Base-by-base conservation (phyloP, 2,113 vertebrate species). In the Vidua chalybeata region DNA sequence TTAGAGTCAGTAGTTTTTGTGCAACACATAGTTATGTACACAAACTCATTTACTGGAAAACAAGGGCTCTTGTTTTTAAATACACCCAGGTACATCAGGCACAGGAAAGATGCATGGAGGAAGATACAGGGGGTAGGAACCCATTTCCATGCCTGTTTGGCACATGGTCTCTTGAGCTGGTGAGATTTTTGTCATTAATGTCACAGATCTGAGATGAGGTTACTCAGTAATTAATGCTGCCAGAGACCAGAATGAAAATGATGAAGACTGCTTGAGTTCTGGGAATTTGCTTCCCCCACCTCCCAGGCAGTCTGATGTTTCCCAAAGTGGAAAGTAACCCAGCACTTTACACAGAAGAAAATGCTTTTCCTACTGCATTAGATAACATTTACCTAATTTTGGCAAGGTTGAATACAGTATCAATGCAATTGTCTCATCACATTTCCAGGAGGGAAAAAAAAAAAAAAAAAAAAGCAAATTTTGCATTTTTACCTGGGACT, bases 11-110 rank as follows among this genome's bases (percentile, higher is more conserved):
- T 88, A 84, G 37, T 54, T 86, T 62, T 80, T 94, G 90, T 84
- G 82, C 31, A 94, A 84, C 94, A 92, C 76, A 82, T 86, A 93
- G 92, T 96, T 88, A 87, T 66, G 22, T 58, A 41, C 41, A 10
- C 8, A 58, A 3, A 72, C 54, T 23, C 58, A n/a, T 89, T 96
- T 92, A 63, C 22, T 96, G 15, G 64, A 76, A 78, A 96, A 41
- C 59, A 78, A 73, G 52, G 26, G 13, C 13, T 4, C 46, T 58
- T 91, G 20, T 21, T 74, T 92, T 74, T 28, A 82, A 72, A 51
- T 92, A 35, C 18, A 8, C 8, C 31, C 45, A 76, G 45, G 15
- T 12, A 73, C 23, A 52, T 37, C 30, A 71, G 69, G 46, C 26
- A 3, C 15, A 37, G 37, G 37, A 43, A 80, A 63, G 18, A 63